A percentile compares a stretch with the other conserved stretches of the same genome.
These are phyloP conservation scores for Steinernema feltiae DNA, from an alignment of 1,140 invertebrate genomes.

Conservation along the genomic window DNA sequence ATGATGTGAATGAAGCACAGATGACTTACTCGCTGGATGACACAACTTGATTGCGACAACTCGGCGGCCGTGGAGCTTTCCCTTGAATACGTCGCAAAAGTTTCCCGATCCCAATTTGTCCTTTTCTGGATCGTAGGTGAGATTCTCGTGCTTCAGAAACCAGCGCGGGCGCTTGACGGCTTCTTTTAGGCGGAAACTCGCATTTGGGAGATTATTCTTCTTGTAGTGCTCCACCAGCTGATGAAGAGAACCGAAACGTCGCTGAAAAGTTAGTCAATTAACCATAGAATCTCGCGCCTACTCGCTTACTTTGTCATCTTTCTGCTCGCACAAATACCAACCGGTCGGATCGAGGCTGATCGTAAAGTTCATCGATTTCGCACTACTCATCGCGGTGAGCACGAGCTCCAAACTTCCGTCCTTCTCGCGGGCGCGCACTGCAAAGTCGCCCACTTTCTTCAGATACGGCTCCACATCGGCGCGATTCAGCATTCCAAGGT, in stretches of 20 bases:
- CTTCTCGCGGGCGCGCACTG: slow-evolving; percentile 25
- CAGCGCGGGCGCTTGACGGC: slow-evolving; percentile 17
- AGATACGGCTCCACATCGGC: slow-evolving; percentile 13
- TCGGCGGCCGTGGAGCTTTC: neutral
- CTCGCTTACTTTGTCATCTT: no score
- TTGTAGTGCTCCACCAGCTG: slow-evolving; percentile 22
- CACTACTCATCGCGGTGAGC: neutral
- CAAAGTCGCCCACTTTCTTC: slow-evolving; percentile 30
- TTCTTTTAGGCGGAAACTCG: slow-evolving; percentile 9
- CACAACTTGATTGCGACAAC: slow-evolving; percentile 14
- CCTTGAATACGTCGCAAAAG: slow-evolving; percentile 30
- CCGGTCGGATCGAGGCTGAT: no score
- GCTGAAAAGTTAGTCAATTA: neutral
- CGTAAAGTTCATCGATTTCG: neutral
- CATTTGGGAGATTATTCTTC: slow-evolving; percentile 9
- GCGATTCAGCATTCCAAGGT: neutral
- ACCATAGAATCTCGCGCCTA: no score
- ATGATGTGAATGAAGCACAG: neutral
- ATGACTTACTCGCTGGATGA: slow-evolving; percentile 8
- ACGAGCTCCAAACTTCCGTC: slow-evolving; percentile 19
- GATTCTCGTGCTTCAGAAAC: slow-evolving; percentile 16
- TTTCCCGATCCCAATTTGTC: slow-evolving; percentile 29
- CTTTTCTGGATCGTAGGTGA: slow-evolving; percentile 14
- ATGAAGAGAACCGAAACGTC: neutral
- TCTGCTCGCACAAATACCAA: no score